phyloP scores from a whole-genome alignment of 2,113 vertebrate genomes.

The Malurus cyaneus region DNA sequence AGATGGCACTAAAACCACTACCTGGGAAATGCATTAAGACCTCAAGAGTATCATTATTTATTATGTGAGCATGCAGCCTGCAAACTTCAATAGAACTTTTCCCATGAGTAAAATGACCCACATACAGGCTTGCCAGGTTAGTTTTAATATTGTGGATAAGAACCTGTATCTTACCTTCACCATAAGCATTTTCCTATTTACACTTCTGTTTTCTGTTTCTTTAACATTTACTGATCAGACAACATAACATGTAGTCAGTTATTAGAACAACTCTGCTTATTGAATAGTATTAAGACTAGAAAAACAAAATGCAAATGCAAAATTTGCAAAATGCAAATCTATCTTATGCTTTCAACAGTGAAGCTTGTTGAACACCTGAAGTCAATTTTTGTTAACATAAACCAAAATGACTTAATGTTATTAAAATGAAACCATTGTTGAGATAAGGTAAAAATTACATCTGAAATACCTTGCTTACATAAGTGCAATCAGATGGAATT shows the following conservation, averaged over 20 bases:
- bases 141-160: background rate
- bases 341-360: background rate
- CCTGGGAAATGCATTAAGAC: constrained; percentile 47
- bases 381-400: background rate
- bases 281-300: background rate
- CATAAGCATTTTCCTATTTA: background rate
- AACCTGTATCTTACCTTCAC: background rate
- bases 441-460: background rate
- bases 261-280: background rate
- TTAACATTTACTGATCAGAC: background rate
- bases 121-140: background rate
- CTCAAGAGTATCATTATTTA: constrained; percentile 9
- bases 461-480: background rate
- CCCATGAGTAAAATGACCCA: constrained; percentile 34
- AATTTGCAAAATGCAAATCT: background rate
- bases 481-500: background rate
- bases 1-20: background rate
- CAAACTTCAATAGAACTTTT: constrained; percentile 11
- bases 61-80: constrained; percentile 20
- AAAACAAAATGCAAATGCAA: background rate
- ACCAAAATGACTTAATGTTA: background rate
- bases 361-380: background rate
- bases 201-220: background rate
- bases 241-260: background rate
- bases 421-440: background rate